phyloP scores from a whole-genome alignment of 1,140 invertebrate genomes.

The Orchestia grillus region DNA sequence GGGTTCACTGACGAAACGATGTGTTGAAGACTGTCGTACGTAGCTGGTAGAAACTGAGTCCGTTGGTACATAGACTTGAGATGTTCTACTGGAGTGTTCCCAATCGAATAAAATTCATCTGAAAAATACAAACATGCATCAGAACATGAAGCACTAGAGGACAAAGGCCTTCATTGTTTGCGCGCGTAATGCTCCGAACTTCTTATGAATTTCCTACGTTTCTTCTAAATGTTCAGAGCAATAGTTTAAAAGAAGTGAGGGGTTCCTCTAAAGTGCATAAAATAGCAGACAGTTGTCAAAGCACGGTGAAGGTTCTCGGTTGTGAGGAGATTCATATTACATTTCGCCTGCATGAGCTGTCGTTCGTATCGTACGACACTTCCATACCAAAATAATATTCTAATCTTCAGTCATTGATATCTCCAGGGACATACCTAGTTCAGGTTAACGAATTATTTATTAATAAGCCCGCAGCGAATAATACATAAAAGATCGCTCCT shows the following conservation, averaged over 20 bases:
- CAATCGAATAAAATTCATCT: constrained; percentile 53
- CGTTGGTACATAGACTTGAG: constrained; percentile 65
- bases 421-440: background rate
- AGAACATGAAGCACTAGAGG: background rate
- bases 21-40: constrained; percentile 63
- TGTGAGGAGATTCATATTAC: background rate
- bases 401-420: background rate
- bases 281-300: background rate
- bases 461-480: background rate
- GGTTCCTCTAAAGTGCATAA: background rate
- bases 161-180: background rate
- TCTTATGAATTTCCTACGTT: background rate
- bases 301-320: background rate
- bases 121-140: constrained; percentile 50
- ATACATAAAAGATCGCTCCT: background rate
- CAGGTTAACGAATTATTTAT: background rate
- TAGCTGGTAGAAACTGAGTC: constrained; percentile 61
- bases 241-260: background rate
- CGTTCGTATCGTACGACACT: background rate
- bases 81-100: constrained; percentile 60
- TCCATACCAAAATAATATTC: background rate
- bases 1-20: constrained; percentile 66
- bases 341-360: background rate
- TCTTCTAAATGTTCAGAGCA: too few relatives aligned
- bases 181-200: background rate